Base-by-base conservation (phyloP, 2,888 invertebrate genomes). In the Meiosimyza decipiens region DNA sequence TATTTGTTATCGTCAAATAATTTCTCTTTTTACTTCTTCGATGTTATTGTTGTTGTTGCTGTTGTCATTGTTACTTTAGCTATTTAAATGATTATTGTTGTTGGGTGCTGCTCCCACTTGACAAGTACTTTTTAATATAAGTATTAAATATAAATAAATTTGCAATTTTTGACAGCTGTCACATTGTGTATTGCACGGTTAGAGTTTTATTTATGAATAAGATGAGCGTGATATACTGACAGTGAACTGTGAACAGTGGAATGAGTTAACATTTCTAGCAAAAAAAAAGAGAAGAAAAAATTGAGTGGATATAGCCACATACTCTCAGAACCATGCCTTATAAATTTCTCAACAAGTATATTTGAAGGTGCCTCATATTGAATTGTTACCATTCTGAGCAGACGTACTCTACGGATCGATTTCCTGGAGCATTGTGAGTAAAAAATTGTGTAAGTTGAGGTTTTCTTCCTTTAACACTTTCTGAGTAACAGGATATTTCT, bases 81-180 rank as follows among this genome's bases (percentile, higher is more conserved):
- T 13, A 63, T 40, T 40, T 40, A 40, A 40, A 40, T 40, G 40
- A 40, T 40, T 40, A 40, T 40, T 40, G 40, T 40, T 40, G 40
- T 40, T 40, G 40, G 40, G 1, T 40, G 40, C 40, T 40, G 40
- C 40, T 40, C 40, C 22, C 12, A 51, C 22, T 64, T 50, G 52
- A 51, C 51, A 51, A 22, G 50, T 64, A 51, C 18, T 12, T 62
- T n/a, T 51, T 18, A 5, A 40, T 9, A 62, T 50, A n/a, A n/a
- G n/a, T n/a, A 51, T 51, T 6, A 3, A 64, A 64, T 16, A 4
- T 13, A 64, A 51, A 64, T 16, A 63, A 49, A 64, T 64, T 64
- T 64, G 79, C 78, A 77, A 77, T 80, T 80, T 79, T 71, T 79
- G 82, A 79, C 82, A 82, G 76, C 75, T 71, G 67, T 66, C 74